A percentile compares a stretch with the other conserved stretches of the same genome.
Conservation (phyloP, 1,140 invertebrate species). For the Macrosteles quadrilineatus region DNA sequence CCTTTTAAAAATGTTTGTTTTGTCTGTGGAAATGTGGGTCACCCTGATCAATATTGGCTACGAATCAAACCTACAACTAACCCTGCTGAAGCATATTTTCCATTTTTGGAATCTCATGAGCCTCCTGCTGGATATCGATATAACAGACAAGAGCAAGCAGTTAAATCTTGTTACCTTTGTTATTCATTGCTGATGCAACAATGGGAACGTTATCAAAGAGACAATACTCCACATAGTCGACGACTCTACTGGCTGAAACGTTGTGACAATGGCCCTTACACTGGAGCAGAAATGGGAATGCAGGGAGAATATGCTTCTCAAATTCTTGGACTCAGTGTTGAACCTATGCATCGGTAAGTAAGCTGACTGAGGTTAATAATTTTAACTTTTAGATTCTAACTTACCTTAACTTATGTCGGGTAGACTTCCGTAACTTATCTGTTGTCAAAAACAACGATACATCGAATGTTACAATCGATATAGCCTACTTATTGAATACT, state of each 20-base stretch:
- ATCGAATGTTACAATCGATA: too few species aligned
- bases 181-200: constrained; percentile 83
- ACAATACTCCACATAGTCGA: constrained; percentile 79
- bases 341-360: constrained; percentile 46
- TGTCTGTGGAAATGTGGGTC: constrained; percentile 78
- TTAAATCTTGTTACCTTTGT: constrained; percentile 76
- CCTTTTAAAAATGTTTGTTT: constrained; percentile 64
- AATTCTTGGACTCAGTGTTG: constrained; percentile 71
- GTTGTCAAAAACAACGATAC: too few species aligned
- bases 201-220: constrained; percentile 86
- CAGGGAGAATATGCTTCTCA: constrained; percentile 90
- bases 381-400: too few species aligned
- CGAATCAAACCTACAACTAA: constrained; percentile 61
- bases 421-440: too few species aligned
- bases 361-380: too few species aligned
- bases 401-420: too few species aligned
- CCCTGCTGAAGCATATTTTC: constrained; percentile 78
- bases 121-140: constrained; percentile 69
- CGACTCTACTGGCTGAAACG: constrained; percentile 91
- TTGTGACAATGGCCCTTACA: constrained; percentile 84
- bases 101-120: constrained; percentile 86
- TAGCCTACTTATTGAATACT: too few species aligned
- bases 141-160: constrained; percentile 48
- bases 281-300: constrained; percentile 83
- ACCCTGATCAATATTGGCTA: constrained; percentile 68